Evolutionary conservation across 1,140 invertebrate genomes (phyloP), one percentile per base, ranked within the genome.

Genomic region (Drosophila sp.): DNA sequence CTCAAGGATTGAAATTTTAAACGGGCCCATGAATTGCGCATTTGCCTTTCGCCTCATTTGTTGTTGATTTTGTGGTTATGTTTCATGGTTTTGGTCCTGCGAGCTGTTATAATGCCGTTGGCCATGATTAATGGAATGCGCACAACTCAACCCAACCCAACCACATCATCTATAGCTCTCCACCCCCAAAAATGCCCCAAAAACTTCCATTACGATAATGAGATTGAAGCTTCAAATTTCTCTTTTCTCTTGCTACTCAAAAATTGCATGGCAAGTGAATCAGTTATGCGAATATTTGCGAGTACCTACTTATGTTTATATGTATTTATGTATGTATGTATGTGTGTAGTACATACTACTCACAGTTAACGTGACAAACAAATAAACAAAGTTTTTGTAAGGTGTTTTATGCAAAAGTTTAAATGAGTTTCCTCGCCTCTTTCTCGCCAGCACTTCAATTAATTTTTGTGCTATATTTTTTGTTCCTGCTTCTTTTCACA

Each of bases 91-190:
- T 50, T 50, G 44, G 44, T 50, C 74, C 66, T 65, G 23, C 41
- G 55, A 65, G 66, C 60, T 56, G 66, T 70, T 50, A 25, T 60
- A 27, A 32, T 38, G 38, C 61, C 69, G 35, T 32, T 44, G 25
- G 72, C 73, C 66, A 76, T 76, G 74, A 76, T 76, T 76, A 76
- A 76, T 76, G 74, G 74, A 76, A 76, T 76, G 60, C 58, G 64
- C 38, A 61, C 60, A 55, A 38, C 35, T 30, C 17, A 23, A 1
- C 4, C 25, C 25, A 33, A 60, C 23, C 38, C 40, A 60, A 7
- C 58, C 73, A 47, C 58, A 50, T 44, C 11, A 32, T 35, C 35
- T 38, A 62, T 32, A 57, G 33, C 32, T 38, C 44, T 30, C 23
- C 40, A 57, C 27, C 23, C n/a, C 57, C 73, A 58, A 65, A 35